Evolutionary conservation across 2,888 invertebrate genomes (phyloP), one percentile per base, ranked within the genome.

Genomic region (Exocentrus adspersus): DNA sequence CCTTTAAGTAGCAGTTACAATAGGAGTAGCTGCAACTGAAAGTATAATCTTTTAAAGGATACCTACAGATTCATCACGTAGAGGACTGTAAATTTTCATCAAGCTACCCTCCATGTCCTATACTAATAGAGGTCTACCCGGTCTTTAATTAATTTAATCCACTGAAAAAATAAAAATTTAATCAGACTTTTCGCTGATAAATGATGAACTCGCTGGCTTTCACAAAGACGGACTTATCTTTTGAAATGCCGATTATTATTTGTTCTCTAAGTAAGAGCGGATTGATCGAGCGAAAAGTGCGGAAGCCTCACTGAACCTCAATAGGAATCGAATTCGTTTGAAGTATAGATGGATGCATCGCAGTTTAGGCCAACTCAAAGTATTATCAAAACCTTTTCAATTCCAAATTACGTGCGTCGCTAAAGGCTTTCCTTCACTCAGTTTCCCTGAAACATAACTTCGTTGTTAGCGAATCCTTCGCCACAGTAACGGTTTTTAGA

Each of bases 181-280:
- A 65, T 68, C 62, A 63, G 63, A 45, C 63, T 53, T 63, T 58
- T 57, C 56, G 51, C 58, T 37, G 51, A 56, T 54, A 62, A 63
- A 59, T 61, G 67, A 67, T 64, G 65, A 65, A 68, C 63, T 60
- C 61, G 51, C 61, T 63, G 63, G 68, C 62, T 64, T 62, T 60
- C 67, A 71, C 72, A 72, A 72, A 71, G 70, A 60, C 71, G 62
- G 73, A 73, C 73, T 76, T 74, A 75, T 73, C 75, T 75, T 71
- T 72, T 69, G 74, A 73, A 75, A 73, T 73, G 67, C 72, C 73
- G 75, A 75, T 76, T 75, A 75, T 73, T 74, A 75, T 72, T 70
- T 71, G 67, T 74, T 71, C 70, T 66, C 67, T 72, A 67, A 72
- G 65, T 65, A 69, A 68, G 67, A 67, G 61, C 61, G 69, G 64